Conservation (phyloP, 1,140 invertebrate species). For the Nephila pilipes region DNA sequence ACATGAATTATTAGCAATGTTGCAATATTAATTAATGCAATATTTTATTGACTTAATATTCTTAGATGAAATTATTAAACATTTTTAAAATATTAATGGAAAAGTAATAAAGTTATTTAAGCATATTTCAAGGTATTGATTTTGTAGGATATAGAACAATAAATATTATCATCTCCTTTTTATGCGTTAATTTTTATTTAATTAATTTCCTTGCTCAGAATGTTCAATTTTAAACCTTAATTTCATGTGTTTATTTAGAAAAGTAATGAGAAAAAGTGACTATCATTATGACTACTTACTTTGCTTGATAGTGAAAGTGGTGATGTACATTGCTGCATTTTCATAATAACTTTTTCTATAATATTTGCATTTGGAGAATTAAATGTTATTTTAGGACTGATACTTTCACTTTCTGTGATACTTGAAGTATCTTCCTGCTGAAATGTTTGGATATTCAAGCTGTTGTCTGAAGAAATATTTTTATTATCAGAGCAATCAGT, state of each 20-base stretch:
- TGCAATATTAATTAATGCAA: too few relatives aligned
- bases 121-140: too few relatives aligned
- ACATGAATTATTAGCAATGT: too few relatives aligned
- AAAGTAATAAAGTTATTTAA: too few relatives aligned
- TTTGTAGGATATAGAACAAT: too few relatives aligned
- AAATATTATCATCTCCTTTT: too few relatives aligned
- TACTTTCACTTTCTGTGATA: neutral
- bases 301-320: neutral
- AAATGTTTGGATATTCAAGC: neutral
- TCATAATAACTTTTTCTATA: constrained; percentile 9
- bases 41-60: too few relatives aligned
- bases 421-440: neutral
- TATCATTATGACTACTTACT: neutral
- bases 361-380: constrained; percentile 35
- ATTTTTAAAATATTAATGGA: too few relatives aligned
- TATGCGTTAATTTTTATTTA: too few relatives aligned
- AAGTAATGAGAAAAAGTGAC: neutral
- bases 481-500: neutral
- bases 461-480: neutral
- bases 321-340: neutral
- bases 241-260: neutral
- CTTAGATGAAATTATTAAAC: too few relatives aligned
- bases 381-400: neutral
- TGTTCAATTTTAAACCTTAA: neutral
- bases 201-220: too few relatives aligned